Conservation (phyloP, 2,113 vertebrate species). For the Myocastor coypus region DNA sequence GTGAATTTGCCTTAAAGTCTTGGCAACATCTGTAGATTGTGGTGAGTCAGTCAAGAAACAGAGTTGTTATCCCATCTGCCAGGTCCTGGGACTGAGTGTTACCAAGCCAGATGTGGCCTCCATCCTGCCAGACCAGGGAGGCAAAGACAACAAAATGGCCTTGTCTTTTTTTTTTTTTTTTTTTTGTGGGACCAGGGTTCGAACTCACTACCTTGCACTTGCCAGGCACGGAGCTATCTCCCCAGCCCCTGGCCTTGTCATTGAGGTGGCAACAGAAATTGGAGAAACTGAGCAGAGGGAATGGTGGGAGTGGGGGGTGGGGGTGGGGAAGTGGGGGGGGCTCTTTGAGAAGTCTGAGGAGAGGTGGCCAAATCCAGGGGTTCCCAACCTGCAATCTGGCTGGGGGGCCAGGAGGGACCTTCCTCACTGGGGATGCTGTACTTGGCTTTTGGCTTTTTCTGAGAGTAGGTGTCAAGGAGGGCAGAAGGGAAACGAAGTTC, state of each 20-base stretch:
- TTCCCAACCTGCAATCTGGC: background rate
- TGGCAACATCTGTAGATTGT: background rate
- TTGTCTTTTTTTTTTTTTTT: no score
- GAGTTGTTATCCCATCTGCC: background rate
- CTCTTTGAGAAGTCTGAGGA: background rate
- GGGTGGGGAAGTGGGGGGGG: no score
- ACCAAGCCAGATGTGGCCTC: background rate
- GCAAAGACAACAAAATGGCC: background rate
- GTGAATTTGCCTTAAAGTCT: background rate
- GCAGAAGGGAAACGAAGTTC: background rate
- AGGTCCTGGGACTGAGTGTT: background rate
- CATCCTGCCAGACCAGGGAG: background rate
- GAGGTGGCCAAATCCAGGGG: background rate
- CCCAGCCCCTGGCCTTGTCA: background rate
- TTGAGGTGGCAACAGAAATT: background rate
- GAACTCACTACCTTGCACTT: no score
- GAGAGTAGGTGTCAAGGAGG: background rate
- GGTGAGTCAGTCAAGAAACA: background rate
- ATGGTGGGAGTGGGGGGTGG: no score
- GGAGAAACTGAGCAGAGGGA: background rate
- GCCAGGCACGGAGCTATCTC: no score
- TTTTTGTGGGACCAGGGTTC: no score
- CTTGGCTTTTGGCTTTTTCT: background rate
- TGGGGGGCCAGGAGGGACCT: no score
- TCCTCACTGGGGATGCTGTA: background rate